Evolutionary conservation across 2,888 invertebrate genomes (phyloP), one percentile per base, ranked within the genome.

Genomic region (Drosophila borborema): DNA sequence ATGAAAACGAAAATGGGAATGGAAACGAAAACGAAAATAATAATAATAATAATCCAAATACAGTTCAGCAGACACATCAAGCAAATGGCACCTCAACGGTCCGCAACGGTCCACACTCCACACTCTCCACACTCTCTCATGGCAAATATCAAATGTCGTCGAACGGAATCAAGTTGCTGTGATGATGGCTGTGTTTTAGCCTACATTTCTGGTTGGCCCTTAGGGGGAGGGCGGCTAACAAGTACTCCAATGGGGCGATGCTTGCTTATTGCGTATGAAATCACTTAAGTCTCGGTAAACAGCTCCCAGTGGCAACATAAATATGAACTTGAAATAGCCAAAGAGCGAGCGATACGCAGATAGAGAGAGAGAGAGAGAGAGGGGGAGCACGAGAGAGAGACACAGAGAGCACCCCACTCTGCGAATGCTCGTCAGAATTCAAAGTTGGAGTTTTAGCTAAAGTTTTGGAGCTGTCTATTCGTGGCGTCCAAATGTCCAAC

Each of bases 241-340:
- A 72, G 53, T 64, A 64, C 58, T 68, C 55, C 78, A 18, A 34
- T 68, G 79, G 64, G 78, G 54, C 46, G 68, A 49, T 59, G 66
- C 70, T 41, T 75, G 64, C 79, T 72, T 69, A 74, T 72, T 73
- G 89, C 73, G 68, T 67, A 80, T 67, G 72, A 86, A 89, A 89
- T 86, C 86, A 89, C 89, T 89, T 89, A 87, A 82, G 86, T 65
- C 82, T 73, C 65, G 64, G 82, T 72, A 78, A 89, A 89, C 85
- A 77, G 85, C 85, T 89, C 89, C 86, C 86, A 82, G 63, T 72
- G 85, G 86, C 81, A 81, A 77, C 80, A 89, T 86, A 87, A 86
- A 85, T 79, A 84, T 82, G 77, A 81, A 67, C 82, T 84, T 64
- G 70, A 72, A 74, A 68, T 72, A 70, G 60, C 64, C 54, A 40